A percentile compares a stretch with the other conserved stretches of the same genome.
Evolutionary conservation across 2,113 vertebrate species (phyloP).

Genomic region (Gobio gobio): DNA sequence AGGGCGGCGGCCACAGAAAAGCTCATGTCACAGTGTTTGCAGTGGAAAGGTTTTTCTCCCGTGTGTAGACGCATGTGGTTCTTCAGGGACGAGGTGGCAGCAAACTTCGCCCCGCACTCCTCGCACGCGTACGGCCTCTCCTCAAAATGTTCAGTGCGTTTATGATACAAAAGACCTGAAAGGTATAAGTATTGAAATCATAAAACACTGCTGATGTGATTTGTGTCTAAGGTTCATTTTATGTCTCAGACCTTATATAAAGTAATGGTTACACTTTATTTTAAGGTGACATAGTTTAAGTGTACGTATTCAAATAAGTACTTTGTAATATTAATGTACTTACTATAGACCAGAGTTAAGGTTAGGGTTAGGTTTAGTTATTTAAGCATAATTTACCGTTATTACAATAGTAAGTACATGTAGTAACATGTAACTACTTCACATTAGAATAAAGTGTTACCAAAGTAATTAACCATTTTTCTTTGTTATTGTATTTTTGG

Average conservation of each 20-base stretch:
- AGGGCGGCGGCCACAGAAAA: conserved; percentile 88
- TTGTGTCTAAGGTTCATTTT: not conserved
- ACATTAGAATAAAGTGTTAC: no score
- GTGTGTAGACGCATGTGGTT: conserved; percentile 88
- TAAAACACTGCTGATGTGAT: not conserved
- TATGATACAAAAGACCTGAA: conserved; percentile 89
- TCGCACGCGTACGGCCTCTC: conserved; percentile 87
- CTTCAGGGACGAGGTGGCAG: conserved; percentile 88
- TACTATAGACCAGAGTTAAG: no score
- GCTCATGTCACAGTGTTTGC: conserved; percentile 87
- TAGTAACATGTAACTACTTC: no score
- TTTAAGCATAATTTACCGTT: no score
- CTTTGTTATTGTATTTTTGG: not conserved
- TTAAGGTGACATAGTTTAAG: no score
- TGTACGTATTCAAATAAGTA: no score
- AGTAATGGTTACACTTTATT: no score
- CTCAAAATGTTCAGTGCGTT: conserved; percentile 86
- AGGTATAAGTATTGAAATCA: not conserved
- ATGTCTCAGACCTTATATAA: no score
- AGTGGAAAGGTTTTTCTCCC: conserved; percentile 85
- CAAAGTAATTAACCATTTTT: no score
- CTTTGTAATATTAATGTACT: no score
- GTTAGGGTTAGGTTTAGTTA: no score
- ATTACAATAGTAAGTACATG: no score
- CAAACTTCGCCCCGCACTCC: conserved; percentile 85